A percentile compares a stretch with the other conserved stretches of the same genome.
These are phyloP conservation scores for Takifugu ocellatus DNA, from an alignment of 2,797 vertebrate species.

Conservation along the genomic window DNA sequence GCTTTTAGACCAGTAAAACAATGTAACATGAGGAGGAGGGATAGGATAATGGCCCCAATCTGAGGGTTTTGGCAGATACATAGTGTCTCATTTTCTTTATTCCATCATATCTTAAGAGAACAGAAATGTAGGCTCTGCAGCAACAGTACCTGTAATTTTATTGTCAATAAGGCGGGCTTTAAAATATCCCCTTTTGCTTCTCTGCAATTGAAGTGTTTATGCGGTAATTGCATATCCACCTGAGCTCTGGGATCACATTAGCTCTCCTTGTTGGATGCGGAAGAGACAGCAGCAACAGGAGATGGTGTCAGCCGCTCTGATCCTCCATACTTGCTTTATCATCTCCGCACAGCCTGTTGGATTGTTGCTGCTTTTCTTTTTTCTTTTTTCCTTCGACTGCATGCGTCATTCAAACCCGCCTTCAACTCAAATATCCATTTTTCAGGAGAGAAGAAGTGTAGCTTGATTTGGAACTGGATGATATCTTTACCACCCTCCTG, in stretches of 20 bases:
- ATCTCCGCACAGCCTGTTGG: conserved; percentile 53
- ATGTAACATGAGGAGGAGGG: no score
- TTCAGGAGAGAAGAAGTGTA: conserved; percentile 27
- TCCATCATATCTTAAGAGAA: no score
- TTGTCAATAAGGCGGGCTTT: conserved; percentile 32
- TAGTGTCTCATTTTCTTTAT: not conserved
- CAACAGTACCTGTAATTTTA: conserved; percentile 16
- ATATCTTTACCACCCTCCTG: not conserved
- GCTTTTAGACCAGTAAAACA: no score
- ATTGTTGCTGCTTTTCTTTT: conserved; percentile 40
- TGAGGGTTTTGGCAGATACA: conserved; percentile 11
- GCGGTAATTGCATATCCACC: conserved; percentile 53
- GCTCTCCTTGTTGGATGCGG: conserved; percentile 19
- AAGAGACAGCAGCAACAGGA: conserved; percentile 53
- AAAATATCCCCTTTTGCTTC: conserved; percentile 29
- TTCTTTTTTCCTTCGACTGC: no score
- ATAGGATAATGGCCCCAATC: no score
- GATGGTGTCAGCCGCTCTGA: conserved; percentile 53
- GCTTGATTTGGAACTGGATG: conserved; percentile 43
- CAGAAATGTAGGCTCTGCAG: no score
- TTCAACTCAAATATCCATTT: conserved; percentile 17
- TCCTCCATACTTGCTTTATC: conserved; percentile 54
- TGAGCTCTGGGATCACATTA: conserved; percentile 34
- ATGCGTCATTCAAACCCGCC: conserved; percentile 44
- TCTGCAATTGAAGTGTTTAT: conserved; percentile 45